phyloP scores from a whole-genome alignment of 2,797 vertebrate genomes.

The Pseudopleuronectes americanus region DNA sequence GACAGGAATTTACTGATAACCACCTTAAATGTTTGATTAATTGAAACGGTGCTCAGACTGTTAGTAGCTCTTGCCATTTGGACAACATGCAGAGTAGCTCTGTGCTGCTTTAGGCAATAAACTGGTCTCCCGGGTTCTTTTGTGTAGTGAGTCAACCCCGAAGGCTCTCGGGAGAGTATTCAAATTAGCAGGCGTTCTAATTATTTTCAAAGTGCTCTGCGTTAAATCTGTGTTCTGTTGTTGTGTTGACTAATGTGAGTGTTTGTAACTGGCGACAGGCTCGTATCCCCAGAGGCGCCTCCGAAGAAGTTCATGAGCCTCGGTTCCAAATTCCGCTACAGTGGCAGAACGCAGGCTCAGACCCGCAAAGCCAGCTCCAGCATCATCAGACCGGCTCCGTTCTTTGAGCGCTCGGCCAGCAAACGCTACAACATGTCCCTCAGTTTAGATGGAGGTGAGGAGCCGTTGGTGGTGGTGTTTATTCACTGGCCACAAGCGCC shows the following conservation, averaged over 20 bases:
- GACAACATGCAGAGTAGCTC: constrained; percentile 18
- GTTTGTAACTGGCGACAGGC: constrained; percentile 77
- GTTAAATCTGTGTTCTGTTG: constrained; percentile 31
- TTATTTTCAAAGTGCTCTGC: not conserved
- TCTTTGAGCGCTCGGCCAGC: constrained; percentile 94
- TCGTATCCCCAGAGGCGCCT: constrained; percentile 94
- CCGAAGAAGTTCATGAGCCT: constrained; percentile 97
- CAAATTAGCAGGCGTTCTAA: constrained; percentile 26
- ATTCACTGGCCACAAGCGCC: not conserved
- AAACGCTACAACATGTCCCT: constrained; percentile 97
- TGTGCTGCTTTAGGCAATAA: constrained; percentile 35
- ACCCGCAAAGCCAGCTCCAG: constrained; percentile 93
- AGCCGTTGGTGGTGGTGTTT: not conserved
- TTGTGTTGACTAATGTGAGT: constrained; percentile 44
- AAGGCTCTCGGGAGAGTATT: constrained; percentile 27
- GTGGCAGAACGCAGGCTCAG: constrained; percentile 95
- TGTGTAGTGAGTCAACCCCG: constrained; percentile 5
- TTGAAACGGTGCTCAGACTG: not conserved
- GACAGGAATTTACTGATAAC: constrained; percentile 9
- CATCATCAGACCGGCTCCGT: constrained; percentile 93
- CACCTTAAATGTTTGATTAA: not conserved
- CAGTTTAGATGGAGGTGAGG: constrained; percentile 95
- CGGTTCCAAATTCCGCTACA: constrained; percentile 98
- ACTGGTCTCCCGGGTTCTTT: constrained; percentile 21
- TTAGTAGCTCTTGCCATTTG: constrained; percentile 22